phyloP scores from a whole-genome alignment of 1,140 invertebrate genomes.

The Manduca sexta region DNA sequence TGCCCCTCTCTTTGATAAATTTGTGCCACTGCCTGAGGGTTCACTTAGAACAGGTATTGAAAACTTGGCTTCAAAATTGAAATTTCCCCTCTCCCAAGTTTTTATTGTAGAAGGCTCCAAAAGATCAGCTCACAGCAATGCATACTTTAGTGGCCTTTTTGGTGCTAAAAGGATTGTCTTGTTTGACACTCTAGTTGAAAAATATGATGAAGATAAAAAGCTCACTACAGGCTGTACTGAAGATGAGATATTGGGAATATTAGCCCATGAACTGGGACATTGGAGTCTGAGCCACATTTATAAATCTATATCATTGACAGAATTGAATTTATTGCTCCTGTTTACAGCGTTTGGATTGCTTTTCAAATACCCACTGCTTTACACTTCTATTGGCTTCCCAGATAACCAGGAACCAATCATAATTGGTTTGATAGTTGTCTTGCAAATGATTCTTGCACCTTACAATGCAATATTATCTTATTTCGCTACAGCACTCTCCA shows the following conservation, averaged over 20 bases:
- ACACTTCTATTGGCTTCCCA: slow-evolving; percentile 91
- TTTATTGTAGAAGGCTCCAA: slow-evolving; percentile 99
- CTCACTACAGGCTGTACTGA: slow-evolving; percentile 86
- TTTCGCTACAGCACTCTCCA: slow-evolving; percentile 78
- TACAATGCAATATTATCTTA: slow-evolving; percentile 91
- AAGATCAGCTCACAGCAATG: slow-evolving; percentile 96
- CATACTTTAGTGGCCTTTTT: slow-evolving; percentile 98
- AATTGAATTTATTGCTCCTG: slow-evolving; percentile 83
- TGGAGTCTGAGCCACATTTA: slow-evolving; percentile 96
- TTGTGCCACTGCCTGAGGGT: slow-evolving; percentile 95
- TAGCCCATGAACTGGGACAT: slow-evolving; percentile 98
- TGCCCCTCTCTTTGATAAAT: slow-evolving; percentile 99
- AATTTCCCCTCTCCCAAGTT: slow-evolving; percentile 96
- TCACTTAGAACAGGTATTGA: slow-evolving; percentile 91
- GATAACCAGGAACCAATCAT: slow-evolving; percentile 85
- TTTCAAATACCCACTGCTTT: slow-evolving; percentile 86
- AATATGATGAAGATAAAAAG: slow-evolving; percentile 70
- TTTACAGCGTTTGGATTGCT: slow-evolving; percentile 91
- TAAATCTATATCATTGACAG: slow-evolving; percentile 89
- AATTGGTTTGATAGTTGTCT: slow-evolving; percentile 93
- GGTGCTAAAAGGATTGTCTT: slow-evolving; percentile 99
- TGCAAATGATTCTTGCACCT: slow-evolving; percentile 93
- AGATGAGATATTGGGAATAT: slow-evolving; percentile 95
- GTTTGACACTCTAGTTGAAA: slow-evolving; percentile 92
- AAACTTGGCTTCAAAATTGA: slow-evolving; percentile 86